Evolutionary conservation across 2,113 vertebrate genomes (phyloP), one percentile per base, ranked within the genome.

Genomic region (Crotophaga sulcirostris): DNA sequence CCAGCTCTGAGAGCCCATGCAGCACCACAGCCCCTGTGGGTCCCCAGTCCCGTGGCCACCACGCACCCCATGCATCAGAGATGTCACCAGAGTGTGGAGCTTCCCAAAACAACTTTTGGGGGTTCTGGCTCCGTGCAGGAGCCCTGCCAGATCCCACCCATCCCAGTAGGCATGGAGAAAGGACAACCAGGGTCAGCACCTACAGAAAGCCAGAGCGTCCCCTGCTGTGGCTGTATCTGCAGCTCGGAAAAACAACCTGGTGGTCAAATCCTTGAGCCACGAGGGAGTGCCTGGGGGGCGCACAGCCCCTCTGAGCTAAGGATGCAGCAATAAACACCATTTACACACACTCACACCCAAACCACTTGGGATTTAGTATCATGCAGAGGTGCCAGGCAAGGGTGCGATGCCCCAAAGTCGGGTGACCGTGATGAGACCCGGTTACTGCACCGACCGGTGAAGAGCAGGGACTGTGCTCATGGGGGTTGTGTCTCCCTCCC

Each of bases 401-500:
- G 66, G 29, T 0, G 0, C 1, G 1, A 74, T 31, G 34, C 21
- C 21, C 64, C 89, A 77, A 6, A 26, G 45, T 20, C 0, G 0
- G 45, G 42, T 58, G 52, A n/a, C n/a, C 6, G 2, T 16, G 55
- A 69, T 1, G 2, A 85, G 33, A 44, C 26, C 55, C 5, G 7
- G 68, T 25, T 58, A 36, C 36, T 34, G 73, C 68, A 13, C 33
- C 7, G 7, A 33, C 10, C 1, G 4, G 88, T 11, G 55, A 76
- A 54, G 44, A 76, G 38, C 1, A 2, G 54, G 47, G 52, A 49
- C 31, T 1, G 2, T 6, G 11, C 7, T 6, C 4, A 45, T 1
- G 1, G 12, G 25, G n/a, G 10, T 47, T 64, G 49, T 4, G 16
- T 51, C 60, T 74, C 40, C 18, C 56, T 29, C 68, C 52, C 47